A percentile compares a stretch with the other conserved stretches of the same genome.
Conservation (phyloP, 2,113 vertebrate species). For the Myiagra hebetior region DNA sequence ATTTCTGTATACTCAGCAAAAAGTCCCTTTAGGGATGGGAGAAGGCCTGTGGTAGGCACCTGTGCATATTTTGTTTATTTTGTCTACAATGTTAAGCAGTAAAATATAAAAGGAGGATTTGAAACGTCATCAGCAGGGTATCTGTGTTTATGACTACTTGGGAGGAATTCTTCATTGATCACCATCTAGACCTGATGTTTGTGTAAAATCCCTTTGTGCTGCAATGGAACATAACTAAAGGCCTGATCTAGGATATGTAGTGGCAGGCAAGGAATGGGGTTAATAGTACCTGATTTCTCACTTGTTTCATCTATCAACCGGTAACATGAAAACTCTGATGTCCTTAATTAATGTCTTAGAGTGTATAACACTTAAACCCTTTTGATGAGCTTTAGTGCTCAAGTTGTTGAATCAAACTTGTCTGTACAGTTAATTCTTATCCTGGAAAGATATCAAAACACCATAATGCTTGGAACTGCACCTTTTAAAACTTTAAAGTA, state of each 20-base stretch:
- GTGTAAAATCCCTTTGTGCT: not conserved
- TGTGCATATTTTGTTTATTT: not conserved
- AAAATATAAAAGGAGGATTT: not conserved
- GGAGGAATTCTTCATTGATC: not conserved
- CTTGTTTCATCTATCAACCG: not conserved
- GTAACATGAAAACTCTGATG: not conserved
- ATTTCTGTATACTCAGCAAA: not conserved
- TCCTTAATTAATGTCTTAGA: not conserved
- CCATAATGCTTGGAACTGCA: not conserved
- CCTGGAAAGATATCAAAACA: not conserved
- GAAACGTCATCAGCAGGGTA: not conserved
- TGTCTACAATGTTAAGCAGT: not conserved
- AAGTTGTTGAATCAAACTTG: not conserved
- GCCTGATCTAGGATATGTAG: not conserved
- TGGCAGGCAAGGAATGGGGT: not conserved
- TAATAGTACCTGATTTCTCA: not conserved
- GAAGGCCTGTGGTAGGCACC: not conserved
- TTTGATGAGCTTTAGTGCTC: not conserved
- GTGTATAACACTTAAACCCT: not conserved
- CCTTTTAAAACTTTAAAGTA: not conserved
- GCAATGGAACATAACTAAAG: not conserved
- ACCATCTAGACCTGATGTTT: not conserved
- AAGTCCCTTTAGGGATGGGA: not conserved
- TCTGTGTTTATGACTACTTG: not conserved
- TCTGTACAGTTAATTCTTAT: not conserved